Evolutionary conservation across 2,113 vertebrate genomes (phyloP).

Genomic region (Struthidea cinerea): DNA sequence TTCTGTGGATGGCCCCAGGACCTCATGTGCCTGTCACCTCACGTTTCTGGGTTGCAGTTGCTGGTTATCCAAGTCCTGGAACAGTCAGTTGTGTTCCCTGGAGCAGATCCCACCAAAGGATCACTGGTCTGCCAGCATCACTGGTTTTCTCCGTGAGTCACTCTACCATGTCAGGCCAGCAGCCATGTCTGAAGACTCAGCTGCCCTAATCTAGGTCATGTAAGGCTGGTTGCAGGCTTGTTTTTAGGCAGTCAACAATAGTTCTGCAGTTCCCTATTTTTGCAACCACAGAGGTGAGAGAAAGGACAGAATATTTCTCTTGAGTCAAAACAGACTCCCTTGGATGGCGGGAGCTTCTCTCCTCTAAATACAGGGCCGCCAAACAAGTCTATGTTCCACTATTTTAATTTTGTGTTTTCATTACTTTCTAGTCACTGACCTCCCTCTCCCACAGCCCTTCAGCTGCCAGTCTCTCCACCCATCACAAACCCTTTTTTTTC

Average conservation of each 20-base stretch:
- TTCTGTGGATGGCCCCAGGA: background rate
- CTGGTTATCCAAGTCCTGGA: background rate
- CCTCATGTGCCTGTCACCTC: background rate
- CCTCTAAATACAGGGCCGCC: background rate
- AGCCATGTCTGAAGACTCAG: background rate
- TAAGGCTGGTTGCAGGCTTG: background rate
- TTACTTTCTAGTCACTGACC: background rate
- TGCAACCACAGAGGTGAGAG: background rate
- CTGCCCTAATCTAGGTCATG: background rate
- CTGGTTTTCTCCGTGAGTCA: background rate
- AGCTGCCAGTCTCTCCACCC: background rate
- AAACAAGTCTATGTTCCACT: background rate
- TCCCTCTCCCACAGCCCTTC: background rate
- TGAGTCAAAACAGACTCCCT: background rate
- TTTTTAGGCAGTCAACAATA: background rate
- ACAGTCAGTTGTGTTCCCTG: background rate
- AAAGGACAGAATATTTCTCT: background rate
- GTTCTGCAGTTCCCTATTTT: background rate
- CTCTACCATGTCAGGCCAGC: background rate
- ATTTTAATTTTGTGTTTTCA: background rate
- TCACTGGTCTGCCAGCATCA: background rate
- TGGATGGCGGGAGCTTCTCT: rapidly evolving
- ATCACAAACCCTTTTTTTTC: background rate
- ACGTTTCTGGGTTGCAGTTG: background rate
- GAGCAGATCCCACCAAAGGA: background rate